Evolutionary conservation across 1,140 invertebrate species (phyloP), one percentile per base, ranked within the genome.

Genomic region (Goniozus legneri): DNA sequence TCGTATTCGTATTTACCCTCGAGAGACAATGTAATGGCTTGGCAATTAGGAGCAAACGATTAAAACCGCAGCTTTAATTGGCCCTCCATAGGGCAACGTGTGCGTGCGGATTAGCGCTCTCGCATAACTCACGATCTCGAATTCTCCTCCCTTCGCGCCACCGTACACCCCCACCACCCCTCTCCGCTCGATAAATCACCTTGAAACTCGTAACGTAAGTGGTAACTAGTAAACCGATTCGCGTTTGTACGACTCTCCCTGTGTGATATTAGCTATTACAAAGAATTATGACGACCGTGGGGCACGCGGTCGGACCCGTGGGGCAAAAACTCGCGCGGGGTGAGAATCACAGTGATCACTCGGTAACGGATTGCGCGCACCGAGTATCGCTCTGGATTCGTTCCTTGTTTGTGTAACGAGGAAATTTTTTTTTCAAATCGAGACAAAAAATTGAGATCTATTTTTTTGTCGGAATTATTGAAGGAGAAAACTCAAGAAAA

Each of bases 101-200:
- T n/a, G n/a, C n/a, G n/a, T n/a, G n/a, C 57, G 58, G 61, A 62
- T 65, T 62, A 55, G 60, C 60, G 55, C 57, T 66, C 54, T 16
- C 31, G 36, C 40, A 27, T 27, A 27, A 6, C 24, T 27, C 4
- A 27, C 4, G 10, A 27, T 10, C 10, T 10, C 24, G 4, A 6
- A 6, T 27, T 27, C 10, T 10, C 24, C 32, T 39, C 18, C 19
- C 15, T n/a, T 32, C 43, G 19, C 22, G 47, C 44, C 36, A 55
- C 43, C 47, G 52, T 31, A 54, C 41, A 49, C 58, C 62, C n/a
- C n/a, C n/a, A n/a, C n/a, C n/a, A n/a, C n/a, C n/a, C n/a, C n/a
- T n/a, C n/a, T n/a, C n/a, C n/a, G n/a, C n/a, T n/a, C n/a, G 50
- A 72, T 73, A 73, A 71, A 73, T 73, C 71, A 69, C 65, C 50